Conservation (phyloP, 2,797 vertebrate genomes). For the Odontamblyopus lacepedii region DNA sequence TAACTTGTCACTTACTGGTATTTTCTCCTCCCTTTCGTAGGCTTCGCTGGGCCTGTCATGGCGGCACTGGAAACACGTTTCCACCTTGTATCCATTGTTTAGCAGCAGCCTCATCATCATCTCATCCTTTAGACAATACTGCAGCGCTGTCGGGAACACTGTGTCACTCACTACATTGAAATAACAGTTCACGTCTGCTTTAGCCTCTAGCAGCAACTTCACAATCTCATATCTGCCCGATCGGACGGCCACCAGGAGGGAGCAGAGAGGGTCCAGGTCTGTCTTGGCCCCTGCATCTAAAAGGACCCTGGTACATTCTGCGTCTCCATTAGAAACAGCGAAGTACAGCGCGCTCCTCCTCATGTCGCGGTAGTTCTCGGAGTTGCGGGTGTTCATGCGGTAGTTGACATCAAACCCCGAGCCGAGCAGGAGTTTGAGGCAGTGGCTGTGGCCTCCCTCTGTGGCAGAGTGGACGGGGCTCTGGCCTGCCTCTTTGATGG, state of each 20-base stretch:
- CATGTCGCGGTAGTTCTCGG: conserved; percentile 79
- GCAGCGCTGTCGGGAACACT: conserved; percentile 86
- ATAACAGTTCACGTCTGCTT: conserved; percentile 87
- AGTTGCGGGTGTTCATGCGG: conserved; percentile 78
- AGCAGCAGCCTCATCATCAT: conserved; percentile 89
- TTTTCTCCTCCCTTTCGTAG: conserved; percentile 32
- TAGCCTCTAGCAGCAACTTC: conserved; percentile 53
- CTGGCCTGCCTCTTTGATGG: conserved; percentile 71
- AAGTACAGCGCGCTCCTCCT: conserved; percentile 77
- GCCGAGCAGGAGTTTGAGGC: conserved; percentile 81
- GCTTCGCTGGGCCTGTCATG: conserved; percentile 7
- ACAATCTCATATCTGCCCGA: conserved; percentile 82
- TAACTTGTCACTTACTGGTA: conserved; percentile 53
- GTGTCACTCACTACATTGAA: conserved; percentile 86
- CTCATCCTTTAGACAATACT: conserved; percentile 88
- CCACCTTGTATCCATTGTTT: conserved; percentile 78
- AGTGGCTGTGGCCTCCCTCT: conserved; percentile 81
- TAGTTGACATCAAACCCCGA: conserved; percentile 82
- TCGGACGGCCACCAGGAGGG: conserved; percentile 86
- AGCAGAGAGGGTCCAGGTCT: conserved; percentile 85
- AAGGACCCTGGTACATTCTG: conserved; percentile 20
- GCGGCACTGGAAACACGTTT: conserved; percentile 40
- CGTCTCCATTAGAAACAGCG: conserved; percentile 42
- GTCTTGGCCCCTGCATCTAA: conserved; percentile 34
- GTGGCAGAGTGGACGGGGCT: conserved; percentile 85